Percentiles rank a stretch among this genome's conserved stretches.
Conservation (phyloP, 1,140 invertebrate genomes). For the Scaptodrosophila lebanonensis region DNA sequence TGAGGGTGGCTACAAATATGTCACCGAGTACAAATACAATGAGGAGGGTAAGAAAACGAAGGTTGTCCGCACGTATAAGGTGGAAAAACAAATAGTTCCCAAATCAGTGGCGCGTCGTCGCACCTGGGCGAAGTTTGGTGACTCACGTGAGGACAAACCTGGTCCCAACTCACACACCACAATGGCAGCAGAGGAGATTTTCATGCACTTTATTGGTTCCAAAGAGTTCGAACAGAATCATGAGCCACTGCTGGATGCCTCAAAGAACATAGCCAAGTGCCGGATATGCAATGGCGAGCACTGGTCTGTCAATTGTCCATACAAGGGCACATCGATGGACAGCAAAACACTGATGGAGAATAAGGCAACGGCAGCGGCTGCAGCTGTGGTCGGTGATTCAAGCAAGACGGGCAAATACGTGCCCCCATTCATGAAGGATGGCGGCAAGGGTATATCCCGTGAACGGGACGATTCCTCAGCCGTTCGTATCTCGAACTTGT, state of each 20-base stretch:
- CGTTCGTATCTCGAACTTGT: slow-evolving; percentile 97
- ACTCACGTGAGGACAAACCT: slow-evolving; percentile 90
- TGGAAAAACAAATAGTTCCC: slow-evolving; percentile 92
- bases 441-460: slow-evolving; percentile 83
- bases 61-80: slow-evolving; percentile 92
- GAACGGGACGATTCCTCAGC: slow-evolving; percentile 89
- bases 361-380: slow-evolving; percentile 53
- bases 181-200: slow-evolving; percentile 95
- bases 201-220: slow-evolving; percentile 92
- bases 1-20: slow-evolving; percentile 92
- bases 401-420: slow-evolving; percentile 84
- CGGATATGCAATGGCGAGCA: slow-evolving; percentile 97
- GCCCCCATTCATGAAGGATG: slow-evolving; percentile 91
- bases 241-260: slow-evolving; percentile 80
- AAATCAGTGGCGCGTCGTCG: slow-evolving; percentile 94
- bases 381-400: slow-evolving; percentile 55
- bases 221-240: slow-evolving; percentile 91
- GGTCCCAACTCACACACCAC: slow-evolving; percentile 98
- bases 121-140: slow-evolving; percentile 96
- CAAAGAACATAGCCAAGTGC: slow-evolving; percentile 89
- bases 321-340: slow-evolving; percentile 90
- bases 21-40: slow-evolving; percentile 94
- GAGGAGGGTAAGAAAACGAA: slow-evolving; percentile 93
- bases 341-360: slow-evolving; percentile 78
- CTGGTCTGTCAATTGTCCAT: slow-evolving; percentile 98